phyloP scores from a whole-genome alignment of 2,113 vertebrate species.

The Antechinus flavipes region DNA sequence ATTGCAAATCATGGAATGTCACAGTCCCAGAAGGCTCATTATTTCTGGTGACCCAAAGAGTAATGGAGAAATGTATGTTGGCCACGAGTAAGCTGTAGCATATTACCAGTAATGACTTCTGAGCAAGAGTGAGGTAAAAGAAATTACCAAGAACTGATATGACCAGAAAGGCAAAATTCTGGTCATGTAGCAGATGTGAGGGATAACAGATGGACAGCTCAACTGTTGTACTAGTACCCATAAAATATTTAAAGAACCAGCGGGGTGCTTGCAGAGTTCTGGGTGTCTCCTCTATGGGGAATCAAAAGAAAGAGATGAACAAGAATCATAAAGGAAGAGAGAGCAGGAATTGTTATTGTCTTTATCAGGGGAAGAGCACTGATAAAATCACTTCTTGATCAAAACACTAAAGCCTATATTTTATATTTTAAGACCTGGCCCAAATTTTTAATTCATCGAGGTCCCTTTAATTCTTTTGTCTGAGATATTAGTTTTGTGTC shows the following conservation, averaged over 20 bases:
- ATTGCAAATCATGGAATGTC: background rate
- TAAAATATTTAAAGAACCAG: background rate
- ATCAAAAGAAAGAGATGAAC: background rate
- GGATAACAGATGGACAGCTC: background rate
- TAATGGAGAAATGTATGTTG: background rate
- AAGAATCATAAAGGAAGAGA: background rate
- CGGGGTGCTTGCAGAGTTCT: background rate
- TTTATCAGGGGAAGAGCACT: background rate
- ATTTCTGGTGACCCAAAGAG: background rate
- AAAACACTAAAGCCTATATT: background rate
- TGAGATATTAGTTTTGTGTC: background rate
- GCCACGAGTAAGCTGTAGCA: background rate
- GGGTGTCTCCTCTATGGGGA: background rate
- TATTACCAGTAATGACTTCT: background rate
- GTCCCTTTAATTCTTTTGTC: background rate
- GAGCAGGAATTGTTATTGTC: background rate
- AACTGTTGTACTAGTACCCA: background rate
- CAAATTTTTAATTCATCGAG: background rate
- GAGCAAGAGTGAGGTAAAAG: background rate
- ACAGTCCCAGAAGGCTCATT: background rate
- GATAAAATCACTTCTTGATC: background rate
- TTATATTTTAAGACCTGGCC: background rate
- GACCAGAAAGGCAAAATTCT: background rate
- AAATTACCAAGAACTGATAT: background rate
- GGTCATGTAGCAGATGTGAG: background rate